Conservation (phyloP, 2,888 invertebrate genomes). For the Pristionchus exspectatus region DNA sequence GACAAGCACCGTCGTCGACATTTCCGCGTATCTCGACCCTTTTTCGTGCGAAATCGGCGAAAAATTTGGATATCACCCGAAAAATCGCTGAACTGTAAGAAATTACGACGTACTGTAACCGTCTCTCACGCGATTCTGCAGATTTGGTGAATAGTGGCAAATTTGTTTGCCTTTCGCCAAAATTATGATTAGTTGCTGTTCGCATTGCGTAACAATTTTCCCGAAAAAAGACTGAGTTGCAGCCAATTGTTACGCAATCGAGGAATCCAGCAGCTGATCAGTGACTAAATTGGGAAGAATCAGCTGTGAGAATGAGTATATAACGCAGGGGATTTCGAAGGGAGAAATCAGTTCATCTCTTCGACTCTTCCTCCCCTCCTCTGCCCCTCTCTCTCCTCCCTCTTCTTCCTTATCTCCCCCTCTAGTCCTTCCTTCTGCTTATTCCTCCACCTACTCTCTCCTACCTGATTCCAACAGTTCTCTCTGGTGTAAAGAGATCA, state of each 20-base stretch:
- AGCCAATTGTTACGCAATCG: background rate
- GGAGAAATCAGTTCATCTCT: conserved; percentile 15
- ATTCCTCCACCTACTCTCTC: background rate
- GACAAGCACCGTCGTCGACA: background rate
- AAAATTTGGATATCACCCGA: background rate
- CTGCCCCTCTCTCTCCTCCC: background rate
- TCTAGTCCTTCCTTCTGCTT: background rate
- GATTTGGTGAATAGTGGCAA: background rate
- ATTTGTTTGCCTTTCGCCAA: background rate
- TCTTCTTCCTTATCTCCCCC: background rate
- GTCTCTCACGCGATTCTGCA: background rate
- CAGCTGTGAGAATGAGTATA: background rate
- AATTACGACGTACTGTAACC: background rate
- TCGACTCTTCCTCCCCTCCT: background rate
- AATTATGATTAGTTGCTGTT: conserved; percentile 9
- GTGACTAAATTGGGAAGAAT: background rate
- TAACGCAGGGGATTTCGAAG: background rate
- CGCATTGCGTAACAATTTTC: background rate
- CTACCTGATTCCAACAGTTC: conserved; percentile 40
- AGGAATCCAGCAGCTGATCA: background rate
- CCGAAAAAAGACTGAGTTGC: background rate
- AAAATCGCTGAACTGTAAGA: background rate
- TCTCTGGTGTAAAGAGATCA: conserved; percentile 9
- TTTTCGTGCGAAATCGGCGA: background rate
- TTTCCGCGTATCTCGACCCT: background rate